Evolutionary conservation across 2,797 vertebrate species (phyloP).

Genomic region (Echiichthys vipera): DNA sequence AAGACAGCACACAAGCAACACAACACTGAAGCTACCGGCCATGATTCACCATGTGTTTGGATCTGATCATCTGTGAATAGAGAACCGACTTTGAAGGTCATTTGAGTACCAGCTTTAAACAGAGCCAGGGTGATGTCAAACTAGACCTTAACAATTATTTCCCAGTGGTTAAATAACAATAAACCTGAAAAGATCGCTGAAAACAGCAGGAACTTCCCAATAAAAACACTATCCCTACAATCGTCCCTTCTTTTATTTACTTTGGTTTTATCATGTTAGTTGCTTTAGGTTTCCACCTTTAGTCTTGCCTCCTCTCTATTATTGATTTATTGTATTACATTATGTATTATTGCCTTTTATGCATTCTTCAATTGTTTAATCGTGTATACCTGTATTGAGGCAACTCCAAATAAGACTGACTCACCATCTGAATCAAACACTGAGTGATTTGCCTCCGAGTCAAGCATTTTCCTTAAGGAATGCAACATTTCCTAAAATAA

Average conservation of each 20-base stretch:
- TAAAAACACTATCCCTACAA: not conserved
- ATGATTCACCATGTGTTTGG: not conserved
- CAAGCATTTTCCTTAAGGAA: not conserved
- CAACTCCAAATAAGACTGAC: not conserved
- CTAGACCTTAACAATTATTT: too few species aligned
- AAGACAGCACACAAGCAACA: constrained; percentile 26
- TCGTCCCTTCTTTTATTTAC: not conserved
- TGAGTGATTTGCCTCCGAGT: not conserved
- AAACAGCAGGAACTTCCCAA: not conserved
- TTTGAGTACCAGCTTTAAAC: not conserved
- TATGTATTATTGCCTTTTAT: too few species aligned
- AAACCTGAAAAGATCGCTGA: not conserved
- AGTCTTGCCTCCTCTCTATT: too few species aligned
- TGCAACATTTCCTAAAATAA: constrained; percentile 2
- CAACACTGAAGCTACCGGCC: not conserved
- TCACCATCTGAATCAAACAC: not conserved
- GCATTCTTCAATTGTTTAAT: too few species aligned
- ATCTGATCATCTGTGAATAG: not conserved
- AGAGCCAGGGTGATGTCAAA: not conserved
- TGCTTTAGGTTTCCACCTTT: too few species aligned
- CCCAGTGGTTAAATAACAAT: not conserved
- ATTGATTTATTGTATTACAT: too few species aligned
- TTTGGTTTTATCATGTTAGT: too few species aligned
- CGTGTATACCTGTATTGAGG: too few species aligned
- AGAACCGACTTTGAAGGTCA: not conserved